Percentiles rank a stretch among this genome's conserved stretches.
phyloP scores from a whole-genome alignment of 2,888 invertebrate species.

The Antheraea yamamai region DNA sequence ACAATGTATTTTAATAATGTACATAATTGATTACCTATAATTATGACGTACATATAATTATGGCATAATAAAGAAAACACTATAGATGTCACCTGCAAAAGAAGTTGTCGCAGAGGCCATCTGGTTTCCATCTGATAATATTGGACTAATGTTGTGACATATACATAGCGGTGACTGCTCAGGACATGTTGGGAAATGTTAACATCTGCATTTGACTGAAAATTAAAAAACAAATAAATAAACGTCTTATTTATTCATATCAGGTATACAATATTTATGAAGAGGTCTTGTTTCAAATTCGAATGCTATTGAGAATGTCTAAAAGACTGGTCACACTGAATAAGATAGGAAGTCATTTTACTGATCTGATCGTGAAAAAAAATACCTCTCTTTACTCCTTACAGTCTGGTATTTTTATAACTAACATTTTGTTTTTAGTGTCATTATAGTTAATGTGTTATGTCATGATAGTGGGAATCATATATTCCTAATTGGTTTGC shows the following conservation, averaged over 20 bases:
- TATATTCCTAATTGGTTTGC: background rate
- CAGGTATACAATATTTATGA: no score
- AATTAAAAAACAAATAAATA: background rate
- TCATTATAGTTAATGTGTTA: no score
- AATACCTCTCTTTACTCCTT: no score
- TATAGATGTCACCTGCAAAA: constrained; percentile 79
- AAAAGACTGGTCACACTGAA: no score
- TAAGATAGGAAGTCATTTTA: no score
- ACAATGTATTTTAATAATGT: background rate
- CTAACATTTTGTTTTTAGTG: background rate
- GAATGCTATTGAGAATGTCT: no score
- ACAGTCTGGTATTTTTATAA: background rate
- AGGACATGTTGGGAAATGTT: constrained; percentile 93
- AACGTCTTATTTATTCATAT: background rate
- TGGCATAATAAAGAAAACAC: background rate
- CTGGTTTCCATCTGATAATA: constrained; percentile 98
- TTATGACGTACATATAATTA: no score
- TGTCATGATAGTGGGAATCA: no score
- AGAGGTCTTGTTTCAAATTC: no score
- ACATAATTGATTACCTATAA: background rate
- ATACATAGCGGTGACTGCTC: constrained; percentile 91
- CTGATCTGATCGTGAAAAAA: background rate
- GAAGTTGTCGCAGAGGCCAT: constrained; percentile 91
- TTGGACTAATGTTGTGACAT: constrained; percentile 91
- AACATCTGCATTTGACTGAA: constrained; percentile 94